phyloP scores from a whole-genome alignment of 2,797 vertebrate genomes.

The Acrossocheilus wenchowensis region DNA sequence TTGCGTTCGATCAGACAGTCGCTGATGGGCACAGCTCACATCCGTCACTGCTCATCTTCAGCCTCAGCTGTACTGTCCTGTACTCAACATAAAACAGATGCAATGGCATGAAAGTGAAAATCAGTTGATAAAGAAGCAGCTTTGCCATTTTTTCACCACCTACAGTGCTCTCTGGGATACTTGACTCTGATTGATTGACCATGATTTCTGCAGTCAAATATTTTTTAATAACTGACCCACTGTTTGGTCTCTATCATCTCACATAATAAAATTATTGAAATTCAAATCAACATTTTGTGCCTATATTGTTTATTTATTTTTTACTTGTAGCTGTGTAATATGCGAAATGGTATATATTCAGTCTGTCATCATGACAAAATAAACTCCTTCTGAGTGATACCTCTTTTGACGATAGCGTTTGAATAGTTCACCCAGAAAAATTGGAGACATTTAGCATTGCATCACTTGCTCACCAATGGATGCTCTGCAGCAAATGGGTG shows the following conservation, averaged over 20 bases:
- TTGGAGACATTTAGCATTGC: not conserved
- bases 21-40: slow-evolving; percentile 59
- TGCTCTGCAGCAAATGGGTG: not conserved
- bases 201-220: not conserved
- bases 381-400: too few relatives aligned
- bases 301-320: not conserved
- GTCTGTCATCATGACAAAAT: not conserved
- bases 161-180: not conserved
- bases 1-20: slow-evolving; percentile 44
- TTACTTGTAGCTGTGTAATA: not conserved
- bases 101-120: not conserved
- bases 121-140: not conserved
- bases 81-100: slow-evolving; percentile 2
- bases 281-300: not conserved
- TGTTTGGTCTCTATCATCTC: not conserved
- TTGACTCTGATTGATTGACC: not conserved
- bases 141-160: not conserved
- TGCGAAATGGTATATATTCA: not conserved
- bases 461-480: not conserved
- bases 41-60: slow-evolving; percentile 40
- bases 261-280: not conserved
- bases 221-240: not conserved
- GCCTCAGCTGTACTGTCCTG: not conserved
- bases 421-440: not conserved
- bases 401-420: not conserved